Base-by-base conservation (phyloP, 1,140 invertebrate species). In the Drosophila rhopaloa region DNA sequence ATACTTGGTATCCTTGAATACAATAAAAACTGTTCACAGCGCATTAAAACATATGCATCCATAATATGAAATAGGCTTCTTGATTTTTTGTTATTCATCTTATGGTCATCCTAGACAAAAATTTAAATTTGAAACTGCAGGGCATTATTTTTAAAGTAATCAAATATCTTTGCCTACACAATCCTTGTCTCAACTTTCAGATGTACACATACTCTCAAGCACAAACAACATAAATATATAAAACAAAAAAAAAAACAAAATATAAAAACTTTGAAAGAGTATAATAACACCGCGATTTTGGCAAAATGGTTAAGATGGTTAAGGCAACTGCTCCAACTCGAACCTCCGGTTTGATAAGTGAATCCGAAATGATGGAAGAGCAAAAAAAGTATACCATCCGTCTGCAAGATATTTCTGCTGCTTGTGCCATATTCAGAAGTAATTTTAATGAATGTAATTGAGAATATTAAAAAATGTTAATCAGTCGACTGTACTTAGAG, bases 341-440 rank as follows among this genome's bases (percentile, higher is more conserved):
- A 5, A n/a, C 5, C 5, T 0, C 0, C 24, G 14, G 10, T 5
- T 19, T 72, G 9, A 46, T 72, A 9, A 43, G n/a, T 10, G 68
- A 63, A 13, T 1, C 29, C 0, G 46, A 74, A 29, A 38, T 46
- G 9, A 10, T 14, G 7, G 72, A 65, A 14, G 24, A 40, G 10
- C 40, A 74, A 35, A 50, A 11, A 9, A 37, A 29, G 14, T 50
- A 65, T 7, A 0, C 38, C 1, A 32, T 14, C 9, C 70, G 72
- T 5, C 1, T 75, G 16, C 35, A 65, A 1, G 72, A 75, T 29
- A 6, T 67, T 53, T 3, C 9, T 0, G n/a, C 19, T 5, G 48
- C 47, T 5, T 65, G 70, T 14, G 14, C 38, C 0, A n/a, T 10
- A 4, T 57, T 65, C 5, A 56, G 27, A 13, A 44, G 72, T 75